A percentile compares a stretch with the other conserved stretches of the same genome.
phyloP scores from a whole-genome alignment of 2,797 vertebrate species.

The Epinephelus awoara region DNA sequence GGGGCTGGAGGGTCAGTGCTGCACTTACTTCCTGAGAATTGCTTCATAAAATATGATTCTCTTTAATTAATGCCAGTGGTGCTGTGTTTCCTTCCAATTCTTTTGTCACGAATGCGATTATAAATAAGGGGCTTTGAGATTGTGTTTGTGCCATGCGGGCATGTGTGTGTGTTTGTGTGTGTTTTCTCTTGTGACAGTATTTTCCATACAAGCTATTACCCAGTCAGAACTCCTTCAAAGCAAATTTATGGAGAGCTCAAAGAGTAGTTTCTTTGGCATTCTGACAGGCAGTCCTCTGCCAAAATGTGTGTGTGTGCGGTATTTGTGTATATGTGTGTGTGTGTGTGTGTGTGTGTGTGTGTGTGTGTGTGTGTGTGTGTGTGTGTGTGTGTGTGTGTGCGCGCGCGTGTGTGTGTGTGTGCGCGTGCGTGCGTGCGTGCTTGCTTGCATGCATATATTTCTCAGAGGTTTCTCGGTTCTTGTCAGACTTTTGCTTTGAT shows the following conservation, averaged over 20 bases:
- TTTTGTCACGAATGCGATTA: constrained; percentile 54
- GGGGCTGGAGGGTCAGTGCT: constrained; percentile 88
- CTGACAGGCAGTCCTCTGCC: constrained; percentile 64
- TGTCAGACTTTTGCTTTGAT: constrained; percentile 80
- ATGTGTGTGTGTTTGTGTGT: constrained; percentile 36
- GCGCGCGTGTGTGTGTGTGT: constrained; percentile 7
- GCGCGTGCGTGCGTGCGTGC: background rate
- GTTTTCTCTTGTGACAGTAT: constrained; percentile 57
- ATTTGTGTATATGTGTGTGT: constrained; percentile 13
- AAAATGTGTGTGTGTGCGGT: constrained; percentile 39
- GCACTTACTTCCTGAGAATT: constrained; percentile 89
- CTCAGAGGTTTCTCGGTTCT: constrained; percentile 69
- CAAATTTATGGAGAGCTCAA: constrained; percentile 75
- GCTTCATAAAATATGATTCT: constrained; percentile 90
- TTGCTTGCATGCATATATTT: constrained; percentile 62
- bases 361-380: constrained; percentile 14
- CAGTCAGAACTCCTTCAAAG: constrained; percentile 73
- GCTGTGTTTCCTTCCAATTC: constrained; percentile 78
- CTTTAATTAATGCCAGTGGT: constrained; percentile 84
- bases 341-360: constrained; percentile 23
- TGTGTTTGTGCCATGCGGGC: constrained; percentile 37
- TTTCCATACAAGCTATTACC: constrained; percentile 68
- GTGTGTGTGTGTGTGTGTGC: constrained; percentile 16
- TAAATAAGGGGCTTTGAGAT: constrained; percentile 57
- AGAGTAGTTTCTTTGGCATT: constrained; percentile 71